These are phyloP conservation scores for Syngnathus typhle DNA, from an alignment of 2,113 vertebrate species.

Conservation along the genomic window DNA sequence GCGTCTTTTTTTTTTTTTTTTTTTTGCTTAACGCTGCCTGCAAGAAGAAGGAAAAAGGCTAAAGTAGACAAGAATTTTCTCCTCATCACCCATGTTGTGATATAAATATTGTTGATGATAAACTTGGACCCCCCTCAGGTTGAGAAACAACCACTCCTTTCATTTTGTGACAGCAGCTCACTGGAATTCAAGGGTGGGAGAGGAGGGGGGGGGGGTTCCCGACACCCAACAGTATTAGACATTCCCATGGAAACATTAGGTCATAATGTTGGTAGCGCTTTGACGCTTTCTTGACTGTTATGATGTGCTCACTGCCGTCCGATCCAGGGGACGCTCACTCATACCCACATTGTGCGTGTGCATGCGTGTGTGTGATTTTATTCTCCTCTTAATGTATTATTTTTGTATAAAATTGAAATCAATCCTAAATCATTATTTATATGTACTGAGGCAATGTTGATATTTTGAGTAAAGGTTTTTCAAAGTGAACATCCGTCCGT, in stretches of 20 bases:
- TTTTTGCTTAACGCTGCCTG: constrained; percentile 1
- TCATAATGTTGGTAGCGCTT: constrained; percentile 58
- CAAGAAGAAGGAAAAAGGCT: background rate
- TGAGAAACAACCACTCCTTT: background rate
- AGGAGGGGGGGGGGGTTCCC: background rate
- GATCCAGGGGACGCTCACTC: constrained; percentile 56
- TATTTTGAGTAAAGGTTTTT: constrained; percentile 76
- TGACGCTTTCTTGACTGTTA: constrained; percentile 59
- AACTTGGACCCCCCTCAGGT: background rate
- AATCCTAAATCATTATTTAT: constrained; percentile 86
- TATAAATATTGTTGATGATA: constrained; percentile 3
- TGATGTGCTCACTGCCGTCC: constrained; percentile 58
- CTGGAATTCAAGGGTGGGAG: constrained; percentile 36
- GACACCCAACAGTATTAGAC: constrained; percentile 12
- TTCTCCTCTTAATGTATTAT: constrained; percentile 75
- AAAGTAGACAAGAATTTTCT: background rate
- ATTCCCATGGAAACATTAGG: constrained; percentile 59
- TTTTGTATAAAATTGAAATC: constrained; percentile 83
- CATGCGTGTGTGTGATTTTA: constrained; percentile 60
- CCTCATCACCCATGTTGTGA: background rate
- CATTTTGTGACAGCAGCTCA: constrained; percentile 42
- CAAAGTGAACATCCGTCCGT: constrained; percentile 41
- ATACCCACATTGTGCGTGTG: constrained; percentile 49
- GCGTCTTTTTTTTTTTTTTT: background rate
- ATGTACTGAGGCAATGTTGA: constrained; percentile 74